Conservation (phyloP, 2,113 vertebrate genomes). For the Echinops telfairi region DNA sequence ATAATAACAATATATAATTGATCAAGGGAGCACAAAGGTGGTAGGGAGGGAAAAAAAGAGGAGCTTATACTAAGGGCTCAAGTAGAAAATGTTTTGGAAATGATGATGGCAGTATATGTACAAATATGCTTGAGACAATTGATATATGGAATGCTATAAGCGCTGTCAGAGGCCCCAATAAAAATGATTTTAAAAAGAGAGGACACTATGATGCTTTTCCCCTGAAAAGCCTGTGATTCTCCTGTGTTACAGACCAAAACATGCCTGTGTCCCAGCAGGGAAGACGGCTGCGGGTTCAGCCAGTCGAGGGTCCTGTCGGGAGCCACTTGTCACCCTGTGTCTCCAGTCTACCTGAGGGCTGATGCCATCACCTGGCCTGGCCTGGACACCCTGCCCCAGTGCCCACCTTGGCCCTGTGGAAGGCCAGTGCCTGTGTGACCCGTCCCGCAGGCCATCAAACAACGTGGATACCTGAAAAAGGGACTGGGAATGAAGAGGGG, state of each 20-base stretch:
- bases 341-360: neutral
- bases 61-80: no score
- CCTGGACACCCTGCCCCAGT: neutral
- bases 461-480: no score
- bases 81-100: no score
- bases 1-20: no score
- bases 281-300: neutral
- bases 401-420: conserved; percentile 93
- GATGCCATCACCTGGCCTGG: neutral
- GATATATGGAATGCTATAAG: no score
- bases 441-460: no score
- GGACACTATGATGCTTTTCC: neutral
- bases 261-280: neutral
- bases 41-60: no score
- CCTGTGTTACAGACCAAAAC: neutral
- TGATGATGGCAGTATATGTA: no score
- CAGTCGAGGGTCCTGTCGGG: neutral
- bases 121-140: no score
- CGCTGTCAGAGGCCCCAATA: no score
- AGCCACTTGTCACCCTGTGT: neutral
- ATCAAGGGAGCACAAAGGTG: no score
- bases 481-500: no score
- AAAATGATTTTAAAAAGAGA: neutral
- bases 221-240: neutral
- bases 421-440: conserved; percentile 89